Base-by-base conservation (phyloP, 2,888 invertebrate species). In the Bombyx huttoni region DNA sequence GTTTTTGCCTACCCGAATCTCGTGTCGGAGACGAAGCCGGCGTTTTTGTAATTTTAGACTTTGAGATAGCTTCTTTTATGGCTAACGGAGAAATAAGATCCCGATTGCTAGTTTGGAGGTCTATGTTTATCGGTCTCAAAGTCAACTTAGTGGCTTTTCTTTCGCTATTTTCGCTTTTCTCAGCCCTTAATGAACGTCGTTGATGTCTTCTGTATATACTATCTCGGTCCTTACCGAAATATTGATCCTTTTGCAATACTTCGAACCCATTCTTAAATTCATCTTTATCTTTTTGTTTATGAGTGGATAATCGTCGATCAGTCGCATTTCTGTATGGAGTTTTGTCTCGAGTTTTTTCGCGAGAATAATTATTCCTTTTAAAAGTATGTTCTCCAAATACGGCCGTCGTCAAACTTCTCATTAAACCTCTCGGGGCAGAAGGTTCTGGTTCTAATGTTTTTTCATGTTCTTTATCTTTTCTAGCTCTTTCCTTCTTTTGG, bases 331-430 rank as follows among this genome's bases (percentile, higher is more conserved):
- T 71, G 70, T 89, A 90, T 24, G 94, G 91, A 47, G 92, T 92
- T 78, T 93, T 93, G 59, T 93, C 92, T 61, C 90, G 83, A 7
- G 86, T 85, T 62, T 87, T 83, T 35, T 90, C 90, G 65, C 90
- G 91, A 0, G 92, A 91, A 65, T 91, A 92, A 61, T 78, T 68
- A 52, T 78, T 81, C 56, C 77, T 72, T 67, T 79, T 84, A 58
- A 86, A 86, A 0, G 87, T 85, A 67, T 92, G 93, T 71, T 94
- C 93, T 49, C 92, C 91, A 57, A 95, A 89, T 9, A 94, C 87
- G 52, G 94, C 92, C 5, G 92, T 91, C 1, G 94, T 94, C 13
- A 94, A 90, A 72, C 94, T 95, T 71, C 94, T 92, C 63, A 92
- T 83, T 35, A 94, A 73, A 14, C 87, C 83, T 60, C 86, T 78